Conservation (phyloP, 2,113 vertebrate genomes). For the Antennarius striatus region DNA sequence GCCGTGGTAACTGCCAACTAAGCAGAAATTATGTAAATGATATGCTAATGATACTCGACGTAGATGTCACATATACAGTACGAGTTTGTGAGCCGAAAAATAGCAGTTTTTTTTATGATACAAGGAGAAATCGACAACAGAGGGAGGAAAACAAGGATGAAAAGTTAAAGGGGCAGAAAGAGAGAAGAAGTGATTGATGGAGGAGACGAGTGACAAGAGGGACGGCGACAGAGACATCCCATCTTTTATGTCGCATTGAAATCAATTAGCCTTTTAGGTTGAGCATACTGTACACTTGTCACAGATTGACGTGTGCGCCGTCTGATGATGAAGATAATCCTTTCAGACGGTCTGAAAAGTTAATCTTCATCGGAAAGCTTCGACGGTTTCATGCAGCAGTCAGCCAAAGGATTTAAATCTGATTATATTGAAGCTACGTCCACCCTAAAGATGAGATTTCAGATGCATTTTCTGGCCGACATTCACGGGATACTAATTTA, state of each 20-base stretch:
- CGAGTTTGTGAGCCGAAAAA: constrained; percentile 39
- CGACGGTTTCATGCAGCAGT: no score
- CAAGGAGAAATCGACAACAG: constrained; percentile 40
- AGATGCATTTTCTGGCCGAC: no score
- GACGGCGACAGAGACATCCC: constrained; percentile 45
- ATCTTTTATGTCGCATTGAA: constrained; percentile 65
- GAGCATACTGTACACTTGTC: no score
- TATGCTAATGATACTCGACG: constrained; percentile 52
- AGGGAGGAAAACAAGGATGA: constrained; percentile 21
- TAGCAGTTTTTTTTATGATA: constrained; percentile 46
- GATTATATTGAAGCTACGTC: no score
- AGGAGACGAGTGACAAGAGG: constrained; percentile 31
- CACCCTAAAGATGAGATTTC: no score
- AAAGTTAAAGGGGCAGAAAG: constrained; percentile 32
- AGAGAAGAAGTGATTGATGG: constrained; percentile 42
- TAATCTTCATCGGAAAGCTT: constrained; percentile 17
- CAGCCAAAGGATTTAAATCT: no score
- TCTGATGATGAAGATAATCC: not conserved
- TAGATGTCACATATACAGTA: constrained; percentile 39
- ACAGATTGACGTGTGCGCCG: not conserved
- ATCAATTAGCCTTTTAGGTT: not conserved
- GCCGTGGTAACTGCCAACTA: constrained; percentile 6
- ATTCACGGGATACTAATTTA: no score
- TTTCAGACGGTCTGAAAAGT: constrained; percentile 13
- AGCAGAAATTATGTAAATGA: constrained; percentile 55